These are phyloP conservation scores for Drosophila cardini DNA, from an alignment of 1,140 invertebrate genomes.

Conservation along the genomic window DNA sequence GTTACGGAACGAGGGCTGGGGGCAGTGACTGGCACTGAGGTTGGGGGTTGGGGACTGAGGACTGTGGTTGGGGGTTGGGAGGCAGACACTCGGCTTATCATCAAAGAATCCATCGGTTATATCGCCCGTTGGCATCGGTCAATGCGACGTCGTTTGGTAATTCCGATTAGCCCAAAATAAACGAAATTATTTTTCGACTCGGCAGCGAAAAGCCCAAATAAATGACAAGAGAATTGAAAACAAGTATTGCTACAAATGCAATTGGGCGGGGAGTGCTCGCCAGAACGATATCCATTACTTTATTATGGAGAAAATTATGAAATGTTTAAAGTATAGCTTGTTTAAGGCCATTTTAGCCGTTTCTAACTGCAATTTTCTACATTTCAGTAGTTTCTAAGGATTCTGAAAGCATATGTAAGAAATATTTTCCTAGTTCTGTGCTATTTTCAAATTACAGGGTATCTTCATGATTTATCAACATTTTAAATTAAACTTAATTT, in stretches of 20 bases:
- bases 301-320: neutral
- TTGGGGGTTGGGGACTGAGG: neutral
- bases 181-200: constrained; percentile 49
- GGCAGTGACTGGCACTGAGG: constrained; percentile 1
- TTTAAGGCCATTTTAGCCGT: too few species aligned
- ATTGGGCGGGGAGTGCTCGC: neutral
- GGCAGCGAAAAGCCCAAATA: constrained; percentile 24
- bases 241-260: too few species aligned
- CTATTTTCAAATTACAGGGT: too few species aligned
- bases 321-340: too few species aligned
- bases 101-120: constrained; percentile 78
- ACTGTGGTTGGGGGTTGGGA: too few species aligned
- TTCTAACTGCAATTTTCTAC: too few species aligned
- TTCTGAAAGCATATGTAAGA: too few species aligned
- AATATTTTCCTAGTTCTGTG: too few species aligned
- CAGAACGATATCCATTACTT: neutral
- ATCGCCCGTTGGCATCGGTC: constrained; percentile 68
- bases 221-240: neutral
- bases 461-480: too few species aligned
- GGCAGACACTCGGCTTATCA: constrained; percentile 51
- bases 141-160: constrained; percentile 21
- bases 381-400: too few species aligned
- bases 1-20: neutral
- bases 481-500: too few species aligned
- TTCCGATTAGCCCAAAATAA: constrained; percentile 54